Evolutionary conservation across 2,888 invertebrate species (phyloP).

Genomic region (Eupeodes latifasciatus): DNA sequence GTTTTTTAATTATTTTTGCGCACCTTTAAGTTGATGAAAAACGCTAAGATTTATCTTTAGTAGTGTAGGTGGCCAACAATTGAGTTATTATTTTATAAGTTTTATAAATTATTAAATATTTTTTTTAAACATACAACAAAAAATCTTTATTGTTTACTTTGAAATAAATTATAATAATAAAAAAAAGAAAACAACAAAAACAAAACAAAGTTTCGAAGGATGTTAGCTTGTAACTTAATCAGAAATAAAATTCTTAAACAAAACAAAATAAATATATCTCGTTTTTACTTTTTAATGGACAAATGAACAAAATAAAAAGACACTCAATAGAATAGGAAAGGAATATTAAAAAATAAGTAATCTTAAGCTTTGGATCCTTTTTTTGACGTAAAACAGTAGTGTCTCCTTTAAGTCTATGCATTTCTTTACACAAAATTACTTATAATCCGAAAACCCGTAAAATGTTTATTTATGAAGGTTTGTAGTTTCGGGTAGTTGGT

Average conservation of each 20-base stretch:
- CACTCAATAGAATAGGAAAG: too few relatives aligned
- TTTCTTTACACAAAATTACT: too few relatives aligned
- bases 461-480: too few relatives aligned
- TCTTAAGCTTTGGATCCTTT: too few relatives aligned
- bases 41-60: conserved; percentile 11
- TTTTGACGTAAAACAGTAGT: too few relatives aligned
- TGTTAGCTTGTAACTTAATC: conserved; percentile 27
- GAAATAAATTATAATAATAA: background rate
- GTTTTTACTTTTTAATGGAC: too few relatives aligned
- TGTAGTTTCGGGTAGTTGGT: too few relatives aligned
- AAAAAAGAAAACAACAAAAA: conserved; percentile 11
- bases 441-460: too few relatives aligned
- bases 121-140: conserved; percentile 7
- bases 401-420: too few relatives aligned
- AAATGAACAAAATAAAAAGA: too few relatives aligned
- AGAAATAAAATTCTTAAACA: conserved; percentile 23
- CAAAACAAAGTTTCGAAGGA: background rate
- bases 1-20: conserved; percentile 7
- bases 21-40: background rate
- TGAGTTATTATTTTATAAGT: conserved; percentile 40
- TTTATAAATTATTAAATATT: conserved; percentile 45
- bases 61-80: background rate
- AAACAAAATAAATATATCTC: background rate
- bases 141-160: conserved; percentile 12
- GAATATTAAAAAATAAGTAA: too few relatives aligned